Base-by-base conservation (phyloP, 2,797 vertebrate genomes). In the Manis pentadactyla region DNA sequence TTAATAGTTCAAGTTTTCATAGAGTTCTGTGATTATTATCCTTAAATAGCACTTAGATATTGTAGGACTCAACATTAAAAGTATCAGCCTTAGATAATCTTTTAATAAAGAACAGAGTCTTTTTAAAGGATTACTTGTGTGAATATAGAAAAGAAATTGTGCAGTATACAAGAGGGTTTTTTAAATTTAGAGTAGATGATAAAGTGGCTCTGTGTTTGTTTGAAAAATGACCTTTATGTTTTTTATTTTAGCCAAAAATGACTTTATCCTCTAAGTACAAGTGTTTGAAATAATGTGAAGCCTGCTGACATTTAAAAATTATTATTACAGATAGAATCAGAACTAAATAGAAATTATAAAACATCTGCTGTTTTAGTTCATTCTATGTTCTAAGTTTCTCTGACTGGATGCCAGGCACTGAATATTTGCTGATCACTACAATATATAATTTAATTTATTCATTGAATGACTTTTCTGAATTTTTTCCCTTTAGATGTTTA, bases 221-320 rank as follows among this genome's bases (percentile, higher is more conserved):
- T 79, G 68, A 57, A 87, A 37, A 88, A 81, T 64, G 3, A 63
- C 31, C n/a, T 75, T 85, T 7, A 29, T 91, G 13, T 57, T 4
- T 84, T 69, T 79, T 73, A 88, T 95, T 81, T 64, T 66, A 78
- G 15, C 34, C 46, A 89, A 91, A 84, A 83, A 31, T 84, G 59
- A 78, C 42, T 68, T 91, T 61, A 64, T 61, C 51, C 34, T 93
- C 49, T 91, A 91, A 39, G 49, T 94, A 14, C 4, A 71, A 23
- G 18, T 31, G 68, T 88, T 84, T 88, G 27, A 74, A 84, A 71
- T 68, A 81, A 89, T 37, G 13, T 39, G 66, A 95, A 74, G 11
- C 4, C 11, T 75, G 46, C 21, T 87, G 27, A 63, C 12, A 75
- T 66, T 81, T 85, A 14, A 85, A 88, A 96, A 59, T 37, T 74